Conservation (phyloP, 1,140 invertebrate species). For the Rhagoletis pomonella region DNA sequence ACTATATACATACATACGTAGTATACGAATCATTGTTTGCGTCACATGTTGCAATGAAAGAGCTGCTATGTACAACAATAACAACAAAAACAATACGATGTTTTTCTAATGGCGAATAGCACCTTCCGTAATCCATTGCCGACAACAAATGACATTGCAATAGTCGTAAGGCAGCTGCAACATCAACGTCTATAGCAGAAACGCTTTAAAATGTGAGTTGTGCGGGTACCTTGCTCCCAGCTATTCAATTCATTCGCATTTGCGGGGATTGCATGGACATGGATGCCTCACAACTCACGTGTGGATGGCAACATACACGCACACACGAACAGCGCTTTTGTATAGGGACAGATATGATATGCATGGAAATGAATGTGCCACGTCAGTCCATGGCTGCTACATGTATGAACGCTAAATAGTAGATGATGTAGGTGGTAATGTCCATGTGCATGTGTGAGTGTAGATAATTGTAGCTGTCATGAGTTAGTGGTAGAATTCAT, state of each 20-base stretch:
- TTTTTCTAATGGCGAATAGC: not conserved
- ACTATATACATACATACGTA: not conserved
- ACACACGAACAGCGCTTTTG: not conserved
- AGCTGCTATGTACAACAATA: not conserved
- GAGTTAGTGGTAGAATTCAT: constrained; percentile 9
- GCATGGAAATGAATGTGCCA: constrained; percentile 1
- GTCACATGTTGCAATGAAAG: not conserved
- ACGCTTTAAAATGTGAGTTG: not conserved
- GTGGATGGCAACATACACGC: not conserved
- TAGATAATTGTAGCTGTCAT: not conserved
- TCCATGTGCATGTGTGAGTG: not conserved
- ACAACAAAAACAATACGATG: not conserved
- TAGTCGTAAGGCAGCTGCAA: not conserved
- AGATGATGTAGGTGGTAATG: not conserved
- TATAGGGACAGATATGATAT: too few species aligned
- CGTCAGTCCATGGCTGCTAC: not conserved
- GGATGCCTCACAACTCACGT: not conserved
- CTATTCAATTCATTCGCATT: constrained; percentile 15
- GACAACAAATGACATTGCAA: constrained; percentile 28
- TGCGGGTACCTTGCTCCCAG: not conserved
- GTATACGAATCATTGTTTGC: not conserved
- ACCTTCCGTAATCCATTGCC: constrained; percentile 22
- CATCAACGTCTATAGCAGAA: not conserved
- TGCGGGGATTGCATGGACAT: not conserved
- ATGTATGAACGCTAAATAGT: not conserved